Conservation (phyloP, 2,113 vertebrate genomes). For the Glaucidium brasilianum region DNA sequence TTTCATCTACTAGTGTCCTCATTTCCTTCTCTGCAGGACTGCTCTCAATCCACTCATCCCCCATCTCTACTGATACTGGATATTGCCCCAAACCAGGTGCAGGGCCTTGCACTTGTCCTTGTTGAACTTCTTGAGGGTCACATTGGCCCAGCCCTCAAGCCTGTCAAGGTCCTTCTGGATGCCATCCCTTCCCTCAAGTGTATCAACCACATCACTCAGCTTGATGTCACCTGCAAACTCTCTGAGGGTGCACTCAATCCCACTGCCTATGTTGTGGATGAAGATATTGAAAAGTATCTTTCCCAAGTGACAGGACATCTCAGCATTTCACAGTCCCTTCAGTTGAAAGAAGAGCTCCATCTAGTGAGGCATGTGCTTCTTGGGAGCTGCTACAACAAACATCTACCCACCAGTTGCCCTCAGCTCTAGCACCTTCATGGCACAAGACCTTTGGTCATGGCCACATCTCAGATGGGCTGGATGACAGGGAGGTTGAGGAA, state of each 20-base stretch:
- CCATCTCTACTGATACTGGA: neutral
- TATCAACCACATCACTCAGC: neutral
- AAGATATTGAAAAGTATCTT: neutral
- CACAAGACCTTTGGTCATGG: neutral
- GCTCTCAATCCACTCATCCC: neutral
- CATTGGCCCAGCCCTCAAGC: neutral
- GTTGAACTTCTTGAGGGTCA: neutral
- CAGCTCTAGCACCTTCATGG: neutral
- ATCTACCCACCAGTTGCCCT: neutral
- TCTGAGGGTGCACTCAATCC: neutral
- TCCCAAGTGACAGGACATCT: neutral
- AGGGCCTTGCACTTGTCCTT: neutral
- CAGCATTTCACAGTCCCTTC: neutral
- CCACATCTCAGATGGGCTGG: neutral
- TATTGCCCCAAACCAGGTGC: neutral
- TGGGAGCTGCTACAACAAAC: neutral
- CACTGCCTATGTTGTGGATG: neutral
- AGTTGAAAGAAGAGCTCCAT: neutral
- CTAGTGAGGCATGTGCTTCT: neutral
- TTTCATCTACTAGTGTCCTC: neutral
- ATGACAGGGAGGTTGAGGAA: neutral
- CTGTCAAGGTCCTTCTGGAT: neutral
- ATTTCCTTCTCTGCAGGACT: neutral
- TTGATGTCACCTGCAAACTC: neutral
- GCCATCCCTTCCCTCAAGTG: neutral